Percentiles rank a stretch among this genome's conserved stretches.
Evolutionary conservation across 2,888 invertebrate genomes (phyloP).

Genomic region (Andrena fulva): DNA sequence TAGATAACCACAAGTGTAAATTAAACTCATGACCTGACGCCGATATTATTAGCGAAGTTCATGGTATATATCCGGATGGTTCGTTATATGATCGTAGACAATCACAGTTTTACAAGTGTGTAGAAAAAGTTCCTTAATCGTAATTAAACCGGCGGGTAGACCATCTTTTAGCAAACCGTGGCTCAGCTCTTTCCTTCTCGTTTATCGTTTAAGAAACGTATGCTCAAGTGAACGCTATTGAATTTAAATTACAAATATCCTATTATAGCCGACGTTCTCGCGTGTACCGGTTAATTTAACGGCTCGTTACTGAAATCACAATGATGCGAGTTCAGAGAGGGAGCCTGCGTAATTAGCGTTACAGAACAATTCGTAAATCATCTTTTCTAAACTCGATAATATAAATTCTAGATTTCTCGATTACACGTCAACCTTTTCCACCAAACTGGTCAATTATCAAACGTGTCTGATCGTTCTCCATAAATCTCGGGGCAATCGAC

Average conservation of each 20-base stretch:
- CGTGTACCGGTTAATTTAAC: constrained; percentile 36
- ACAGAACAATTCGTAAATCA: constrained; percentile 37
- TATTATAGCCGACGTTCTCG: constrained; percentile 45
- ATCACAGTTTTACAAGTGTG: constrained; percentile 69
- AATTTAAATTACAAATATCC: constrained; percentile 58
- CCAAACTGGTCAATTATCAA: constrained; percentile 72
- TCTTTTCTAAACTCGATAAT: constrained; percentile 38
- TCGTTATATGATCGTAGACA: constrained; percentile 60
- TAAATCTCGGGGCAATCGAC: constrained; percentile 55
- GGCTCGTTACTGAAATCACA: constrained; percentile 39
- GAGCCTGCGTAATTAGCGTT: constrained; percentile 31
- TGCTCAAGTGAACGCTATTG: constrained; percentile 51
- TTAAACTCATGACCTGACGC: constrained; percentile 55
- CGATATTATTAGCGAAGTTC: constrained; percentile 55
- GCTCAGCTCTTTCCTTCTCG: constrained; percentile 32
- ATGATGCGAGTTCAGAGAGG: constrained; percentile 18
- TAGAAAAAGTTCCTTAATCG: constrained; percentile 64
- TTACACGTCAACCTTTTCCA: constrained; percentile 67
- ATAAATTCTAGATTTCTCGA: constrained; percentile 26
- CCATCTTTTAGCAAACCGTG: constrained; percentile 41
- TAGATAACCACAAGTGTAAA: constrained; percentile 64
- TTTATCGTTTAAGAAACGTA: constrained; percentile 46
- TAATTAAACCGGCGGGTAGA: constrained; percentile 38
- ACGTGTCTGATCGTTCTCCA: constrained; percentile 31
- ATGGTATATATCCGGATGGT: constrained; percentile 55